These are phyloP conservation scores for Falco berigora DNA, from an alignment of 2,797 vertebrate genomes.

Conservation along the genomic window DNA sequence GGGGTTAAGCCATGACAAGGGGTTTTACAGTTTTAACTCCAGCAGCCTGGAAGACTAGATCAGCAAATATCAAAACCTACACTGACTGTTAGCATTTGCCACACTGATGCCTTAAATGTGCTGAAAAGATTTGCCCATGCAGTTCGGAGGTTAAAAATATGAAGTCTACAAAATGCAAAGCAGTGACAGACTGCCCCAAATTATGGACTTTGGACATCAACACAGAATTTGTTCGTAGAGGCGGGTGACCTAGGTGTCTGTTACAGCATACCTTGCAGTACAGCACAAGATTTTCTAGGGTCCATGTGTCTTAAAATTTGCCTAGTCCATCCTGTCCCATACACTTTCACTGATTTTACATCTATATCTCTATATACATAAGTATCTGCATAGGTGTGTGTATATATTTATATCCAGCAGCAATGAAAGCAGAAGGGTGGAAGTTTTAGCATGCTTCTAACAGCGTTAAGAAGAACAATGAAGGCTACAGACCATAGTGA, in stretches of 20 bases:
- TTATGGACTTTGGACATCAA: neutral
- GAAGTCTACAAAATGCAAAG: neutral
- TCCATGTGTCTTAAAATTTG: neutral
- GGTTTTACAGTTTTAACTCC: neutral
- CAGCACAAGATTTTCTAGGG: neutral
- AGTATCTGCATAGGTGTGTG: neutral
- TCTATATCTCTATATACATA: rapidly evolving
- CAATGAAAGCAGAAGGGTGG: neutral
- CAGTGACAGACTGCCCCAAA: neutral
- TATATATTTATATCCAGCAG: neutral
- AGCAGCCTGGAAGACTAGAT: neutral
- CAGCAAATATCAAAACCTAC: neutral
- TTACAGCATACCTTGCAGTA: neutral
- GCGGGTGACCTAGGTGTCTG: neutral
- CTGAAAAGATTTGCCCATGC: neutral
- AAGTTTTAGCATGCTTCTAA: neutral
- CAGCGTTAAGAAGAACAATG: neutral
- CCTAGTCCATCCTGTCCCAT: neutral
- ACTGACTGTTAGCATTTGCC: neutral
- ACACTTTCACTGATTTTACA: neutral
- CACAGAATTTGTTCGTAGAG: neutral
- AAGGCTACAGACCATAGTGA: too few relatives aligned
- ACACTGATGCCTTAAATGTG: neutral
- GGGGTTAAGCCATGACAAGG: too few relatives aligned
- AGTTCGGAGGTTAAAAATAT: neutral